These are phyloP conservation scores for Xiphophorus maculatus DNA, from an alignment of 2,113 vertebrate genomes.

Conservation along the genomic window DNA sequence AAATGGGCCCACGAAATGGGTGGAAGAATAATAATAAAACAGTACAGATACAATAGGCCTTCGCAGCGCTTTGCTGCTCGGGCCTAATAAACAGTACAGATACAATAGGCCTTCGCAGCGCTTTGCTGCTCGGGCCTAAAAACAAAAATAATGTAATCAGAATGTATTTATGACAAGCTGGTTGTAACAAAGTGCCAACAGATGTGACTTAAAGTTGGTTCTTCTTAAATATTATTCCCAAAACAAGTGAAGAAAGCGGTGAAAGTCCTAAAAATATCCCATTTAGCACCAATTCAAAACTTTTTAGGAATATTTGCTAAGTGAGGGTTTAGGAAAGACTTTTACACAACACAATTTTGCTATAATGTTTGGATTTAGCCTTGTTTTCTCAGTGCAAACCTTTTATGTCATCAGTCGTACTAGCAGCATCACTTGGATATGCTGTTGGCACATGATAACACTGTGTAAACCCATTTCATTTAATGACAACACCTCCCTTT, in stretches of 20 bases:
- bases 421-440: slow-evolving; percentile 3
- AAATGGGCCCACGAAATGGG: no score
- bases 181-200: background rate
- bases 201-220: background rate
- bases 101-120: no score
- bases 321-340: background rate
- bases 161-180: background rate
- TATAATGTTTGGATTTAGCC: background rate
- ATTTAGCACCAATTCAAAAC: no score
- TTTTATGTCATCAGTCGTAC: background rate
- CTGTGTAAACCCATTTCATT: slow-evolving; percentile 31
- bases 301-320: background rate
- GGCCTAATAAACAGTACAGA: no score
- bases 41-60: no score
- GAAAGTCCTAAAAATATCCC: background rate
- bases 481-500: slow-evolving; percentile 6
- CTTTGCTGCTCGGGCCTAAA: no score
- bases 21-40: no score
- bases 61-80: no score
- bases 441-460: slow-evolving; percentile 39
- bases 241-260: background rate
- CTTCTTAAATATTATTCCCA: background rate
- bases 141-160: background rate
- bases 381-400: background rate
- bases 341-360: background rate